phyloP scores from a whole-genome alignment of 1,140 invertebrate genomes.

The Drosophila repleta region DNA sequence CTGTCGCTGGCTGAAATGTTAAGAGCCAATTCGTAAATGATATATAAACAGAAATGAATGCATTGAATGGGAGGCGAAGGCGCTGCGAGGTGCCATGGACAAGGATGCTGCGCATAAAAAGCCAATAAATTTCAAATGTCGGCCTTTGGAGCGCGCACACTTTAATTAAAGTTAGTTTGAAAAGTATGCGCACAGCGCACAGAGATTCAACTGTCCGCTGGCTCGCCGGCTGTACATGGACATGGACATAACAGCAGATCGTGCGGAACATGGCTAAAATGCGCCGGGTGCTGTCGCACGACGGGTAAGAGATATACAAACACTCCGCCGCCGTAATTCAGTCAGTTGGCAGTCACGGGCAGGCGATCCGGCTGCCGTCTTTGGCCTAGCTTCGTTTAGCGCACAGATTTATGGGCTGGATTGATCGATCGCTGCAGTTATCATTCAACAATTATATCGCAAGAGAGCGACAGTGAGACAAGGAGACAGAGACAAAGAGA shows the following conservation, averaged over 20 bases:
- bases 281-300: conserved; percentile 2
- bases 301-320: conserved; percentile 66
- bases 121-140: conserved; percentile 67
- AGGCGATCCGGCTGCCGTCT: conserved; percentile 22
- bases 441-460: conserved; percentile 64
- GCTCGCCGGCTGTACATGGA: conserved; percentile 26
- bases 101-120: conserved; percentile 58
- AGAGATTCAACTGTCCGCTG: conserved; percentile 16
- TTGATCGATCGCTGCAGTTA: conserved; percentile 77
- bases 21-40: conserved; percentile 12
- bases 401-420: conserved; percentile 45
- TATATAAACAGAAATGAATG: conserved; percentile 32
- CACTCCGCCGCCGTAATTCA: conserved; percentile 54
- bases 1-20: neutral
- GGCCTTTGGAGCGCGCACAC: conserved; percentile 75
- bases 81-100: neutral
- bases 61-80: neutral
- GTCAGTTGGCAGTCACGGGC: conserved; percentile 40
- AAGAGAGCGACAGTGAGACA: conserved; percentile 10
- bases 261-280: conserved; percentile 54
- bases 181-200: conserved; percentile 29
- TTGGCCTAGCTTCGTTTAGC: conserved; percentile 26
- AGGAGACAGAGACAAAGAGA: conserved; percentile 1
- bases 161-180: conserved; percentile 69
- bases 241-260: conserved; percentile 52